Evolutionary conservation across 2,113 vertebrate genomes (phyloP).

Genomic region (Campylorhamphus procurvoides): DNA sequence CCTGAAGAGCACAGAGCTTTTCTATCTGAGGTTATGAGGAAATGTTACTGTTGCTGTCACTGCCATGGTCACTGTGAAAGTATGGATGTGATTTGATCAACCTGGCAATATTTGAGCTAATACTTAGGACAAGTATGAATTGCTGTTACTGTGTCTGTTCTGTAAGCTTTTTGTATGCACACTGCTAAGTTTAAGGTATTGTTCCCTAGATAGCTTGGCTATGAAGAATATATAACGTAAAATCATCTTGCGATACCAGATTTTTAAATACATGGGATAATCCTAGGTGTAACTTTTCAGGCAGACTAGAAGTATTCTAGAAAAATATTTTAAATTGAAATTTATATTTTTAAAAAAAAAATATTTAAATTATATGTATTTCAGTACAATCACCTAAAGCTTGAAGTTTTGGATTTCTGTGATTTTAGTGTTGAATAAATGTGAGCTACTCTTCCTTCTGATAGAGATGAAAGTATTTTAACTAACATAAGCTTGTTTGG

Average conservation of each 20-base stretch:
- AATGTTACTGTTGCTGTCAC: slow-evolving; percentile 28
- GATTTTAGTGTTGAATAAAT: background rate
- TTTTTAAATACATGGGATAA: background rate
- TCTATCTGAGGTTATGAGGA: background rate
- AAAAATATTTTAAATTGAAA: background rate
- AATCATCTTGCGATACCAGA: background rate
- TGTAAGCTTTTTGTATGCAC: background rate
- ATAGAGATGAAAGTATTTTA: background rate
- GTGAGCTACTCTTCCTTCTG: background rate
- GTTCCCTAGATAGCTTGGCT: background rate
- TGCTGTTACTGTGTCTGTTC: background rate
- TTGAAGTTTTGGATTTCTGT: background rate
- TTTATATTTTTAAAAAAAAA: background rate
- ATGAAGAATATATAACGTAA: background rate
- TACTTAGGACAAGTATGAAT: background rate
- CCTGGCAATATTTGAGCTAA: background rate
- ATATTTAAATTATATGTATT: background rate
- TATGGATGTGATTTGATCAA: background rate
- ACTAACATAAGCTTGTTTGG: background rate
- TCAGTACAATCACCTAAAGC: background rate
- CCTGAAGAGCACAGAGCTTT: background rate
- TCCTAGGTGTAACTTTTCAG: background rate
- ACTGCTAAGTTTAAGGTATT: background rate
- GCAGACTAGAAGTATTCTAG: background rate
- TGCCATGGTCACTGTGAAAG: background rate